Evolutionary conservation across 2,113 vertebrate genomes (phyloP).

Genomic region (Miniopterus natalensis): DNA sequence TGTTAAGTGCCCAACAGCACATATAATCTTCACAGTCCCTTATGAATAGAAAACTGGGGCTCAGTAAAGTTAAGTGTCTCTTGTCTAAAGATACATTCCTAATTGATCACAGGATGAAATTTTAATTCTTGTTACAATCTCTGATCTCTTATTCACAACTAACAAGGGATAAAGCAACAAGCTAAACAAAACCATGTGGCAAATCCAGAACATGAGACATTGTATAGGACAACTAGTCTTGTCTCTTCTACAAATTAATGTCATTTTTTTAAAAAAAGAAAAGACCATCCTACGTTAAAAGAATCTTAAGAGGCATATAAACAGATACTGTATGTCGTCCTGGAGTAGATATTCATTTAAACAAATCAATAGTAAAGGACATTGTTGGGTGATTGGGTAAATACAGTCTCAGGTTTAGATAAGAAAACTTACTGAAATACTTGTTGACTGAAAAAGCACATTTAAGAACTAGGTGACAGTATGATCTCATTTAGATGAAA

Average conservation of each 20-base stretch:
- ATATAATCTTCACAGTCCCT: background rate
- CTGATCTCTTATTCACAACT: background rate
- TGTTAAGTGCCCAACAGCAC: background rate
- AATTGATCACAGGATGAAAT: background rate
- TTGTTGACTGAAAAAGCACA: background rate
- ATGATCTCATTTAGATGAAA: constrained; percentile 33
- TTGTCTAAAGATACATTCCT: background rate
- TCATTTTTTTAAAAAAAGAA: background rate
- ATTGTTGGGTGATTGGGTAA: background rate
- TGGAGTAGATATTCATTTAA: background rate
- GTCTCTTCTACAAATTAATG: background rate
- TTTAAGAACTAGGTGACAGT: background rate
- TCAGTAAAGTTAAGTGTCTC: background rate
- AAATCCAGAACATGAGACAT: background rate
- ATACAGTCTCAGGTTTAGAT: background rate
- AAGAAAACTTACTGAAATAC: constrained; percentile 9
- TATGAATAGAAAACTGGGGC: background rate
- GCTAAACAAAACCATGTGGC: background rate
- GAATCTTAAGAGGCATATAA: background rate
- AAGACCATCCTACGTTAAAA: background rate
- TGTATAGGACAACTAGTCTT: background rate
- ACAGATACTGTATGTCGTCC: background rate
- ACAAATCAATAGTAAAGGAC: background rate
- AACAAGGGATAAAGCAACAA: background rate
- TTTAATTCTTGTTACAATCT: background rate